Base-by-base conservation (phyloP, 2,888 invertebrate genomes). In the Melieria omissa region DNA sequence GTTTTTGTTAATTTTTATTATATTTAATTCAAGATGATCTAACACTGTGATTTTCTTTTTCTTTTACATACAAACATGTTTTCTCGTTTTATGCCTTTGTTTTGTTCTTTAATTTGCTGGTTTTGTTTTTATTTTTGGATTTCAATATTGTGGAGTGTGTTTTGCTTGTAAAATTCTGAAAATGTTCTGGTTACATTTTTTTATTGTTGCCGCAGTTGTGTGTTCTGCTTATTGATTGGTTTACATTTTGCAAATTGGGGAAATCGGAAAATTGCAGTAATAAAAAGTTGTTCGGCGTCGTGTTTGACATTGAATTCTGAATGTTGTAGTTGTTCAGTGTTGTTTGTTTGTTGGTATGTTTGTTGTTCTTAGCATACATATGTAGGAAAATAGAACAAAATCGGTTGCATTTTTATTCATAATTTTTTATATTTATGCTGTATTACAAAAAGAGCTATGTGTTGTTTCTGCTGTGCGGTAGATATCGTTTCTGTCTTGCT, bases 1-100 rank as follows among this genome's bases (percentile, higher is more conserved):
- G 42, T 62, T 52, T 7, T 61, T 7, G 29, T 68, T 68, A 52
- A 61, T 62, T 44, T 68, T 68, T 54, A 67, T 67, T 68, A 68
- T 68, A 62, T 68, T 54, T 82, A 85, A 84, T 84, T 84, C 78
- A 81, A 83, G 84, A 83, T 83, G 82, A 80, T 84, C 81, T 84
- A 85, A 85, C 84, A 83, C 79, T 81, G 81, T 80, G 79, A 82
- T 69, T 74, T 74, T 74, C 54, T 65, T 81, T 83, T 80, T 80
- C 79, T 83, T 84, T 85, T 84, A 84, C 84, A 84, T 84, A 84
- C 82, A 84, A 83, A 84, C 82, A 83, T 78, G 77, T 77, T 79
- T 81, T 75, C 64, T 76, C 52, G 29, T 29, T 29, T 29, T 29
- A 29, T 29, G 29, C 29, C 16, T 54, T 61, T 74, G 70, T 70